A percentile compares a stretch with the other conserved stretches of the same genome.
phyloP scores from a whole-genome alignment of 1,140 invertebrate species.

The Drosophila neocordata region DNA sequence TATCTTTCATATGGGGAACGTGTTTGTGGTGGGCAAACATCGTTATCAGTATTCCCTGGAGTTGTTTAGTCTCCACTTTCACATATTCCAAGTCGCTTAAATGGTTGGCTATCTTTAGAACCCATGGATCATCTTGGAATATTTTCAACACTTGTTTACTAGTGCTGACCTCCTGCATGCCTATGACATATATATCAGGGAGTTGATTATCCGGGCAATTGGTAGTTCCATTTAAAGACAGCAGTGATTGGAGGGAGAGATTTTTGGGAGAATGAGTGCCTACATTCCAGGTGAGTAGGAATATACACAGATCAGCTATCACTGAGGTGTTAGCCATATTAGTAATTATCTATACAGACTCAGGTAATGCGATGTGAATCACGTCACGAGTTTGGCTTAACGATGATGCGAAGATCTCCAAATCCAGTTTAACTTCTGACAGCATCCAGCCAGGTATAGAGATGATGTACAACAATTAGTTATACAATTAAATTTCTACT shows the following conservation, averaged over 20 bases:
- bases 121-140: constrained; percentile 93
- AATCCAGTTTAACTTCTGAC: neutral
- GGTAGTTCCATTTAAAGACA: constrained; percentile 86
- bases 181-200: constrained; percentile 92
- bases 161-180: constrained; percentile 94
- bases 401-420: constrained; percentile 23
- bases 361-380: neutral
- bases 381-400: constrained; percentile 28
- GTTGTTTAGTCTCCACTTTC: constrained; percentile 89
- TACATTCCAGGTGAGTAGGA: constrained; percentile 93
- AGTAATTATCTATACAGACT: constrained; percentile 45
- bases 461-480: neutral
- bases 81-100: constrained; percentile 86
- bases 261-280: constrained; percentile 87
- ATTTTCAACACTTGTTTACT: constrained; percentile 87
- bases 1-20: constrained; percentile 89
- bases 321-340: constrained; percentile 50
- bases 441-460: neutral
- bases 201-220: constrained; percentile 84
- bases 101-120: constrained; percentile 86
- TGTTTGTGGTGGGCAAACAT: constrained; percentile 91
- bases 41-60: constrained; percentile 91
- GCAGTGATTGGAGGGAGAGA: constrained; percentile 87
- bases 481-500: neutral
- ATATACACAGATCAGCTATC: constrained; percentile 84